phyloP scores from a whole-genome alignment of 2,113 vertebrate species.

The Rutilus rutilus region DNA sequence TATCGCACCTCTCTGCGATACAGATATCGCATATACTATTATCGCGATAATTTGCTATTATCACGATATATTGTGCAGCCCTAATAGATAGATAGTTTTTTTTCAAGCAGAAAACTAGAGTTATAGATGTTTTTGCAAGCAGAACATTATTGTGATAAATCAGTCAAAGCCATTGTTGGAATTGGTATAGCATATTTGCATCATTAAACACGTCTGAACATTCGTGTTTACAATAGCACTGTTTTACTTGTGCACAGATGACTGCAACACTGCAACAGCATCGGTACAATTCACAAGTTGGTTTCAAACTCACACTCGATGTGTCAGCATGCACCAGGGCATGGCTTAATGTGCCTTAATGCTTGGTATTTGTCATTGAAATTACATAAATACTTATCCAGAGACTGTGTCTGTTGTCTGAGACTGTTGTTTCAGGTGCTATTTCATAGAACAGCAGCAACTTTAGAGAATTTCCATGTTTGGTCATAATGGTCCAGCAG shows the following conservation, averaged over 20 bases:
- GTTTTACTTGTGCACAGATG: no score
- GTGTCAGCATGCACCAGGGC: neutral
- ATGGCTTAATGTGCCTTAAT: neutral
- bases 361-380: neutral
- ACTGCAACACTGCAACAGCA: no score
- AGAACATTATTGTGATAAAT: no score
- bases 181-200: no score
- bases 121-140: neutral
- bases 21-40: no score
- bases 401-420: neutral
- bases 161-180: no score
- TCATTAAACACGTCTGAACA: no score
- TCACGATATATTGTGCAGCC: no score
- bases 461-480: conserved; percentile 46
- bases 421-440: neutral
- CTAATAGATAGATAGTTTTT: neutral
- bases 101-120: neutral
- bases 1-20: no score
- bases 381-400: neutral
- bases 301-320: neutral
- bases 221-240: no score
- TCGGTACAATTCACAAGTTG: no score
- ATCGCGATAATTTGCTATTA: no score
- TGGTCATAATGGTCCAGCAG: conserved; percentile 43
- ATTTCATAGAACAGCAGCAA: conserved; percentile 2